Evolutionary conservation across 2,888 invertebrate genomes (phyloP).

Genomic region (Ennomos quercinarius): DNA sequence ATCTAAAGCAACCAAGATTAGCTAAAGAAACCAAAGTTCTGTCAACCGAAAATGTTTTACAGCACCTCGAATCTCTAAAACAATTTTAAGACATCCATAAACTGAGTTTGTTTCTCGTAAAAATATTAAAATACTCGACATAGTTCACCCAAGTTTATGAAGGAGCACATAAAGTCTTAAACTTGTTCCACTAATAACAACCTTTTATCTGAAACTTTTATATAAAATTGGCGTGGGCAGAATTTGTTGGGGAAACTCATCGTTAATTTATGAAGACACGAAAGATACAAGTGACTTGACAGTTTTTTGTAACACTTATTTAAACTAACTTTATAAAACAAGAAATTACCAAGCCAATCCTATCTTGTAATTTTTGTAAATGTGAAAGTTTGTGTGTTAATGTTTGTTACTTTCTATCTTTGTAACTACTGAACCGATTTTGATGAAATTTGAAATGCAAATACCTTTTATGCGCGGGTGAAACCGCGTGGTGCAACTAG

Average conservation of each 20-base stretch:
- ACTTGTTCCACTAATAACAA: slow-evolving; percentile 3
- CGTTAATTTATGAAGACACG: no score
- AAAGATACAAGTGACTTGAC: no score
- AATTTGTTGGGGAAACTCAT: background rate
- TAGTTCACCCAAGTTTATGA: slow-evolving; percentile 18
- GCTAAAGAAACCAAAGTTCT: slow-evolving; percentile 7
- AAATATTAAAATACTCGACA: slow-evolving; percentile 19
- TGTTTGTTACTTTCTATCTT: no score
- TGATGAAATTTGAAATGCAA: no score
- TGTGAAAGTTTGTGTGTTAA: no score
- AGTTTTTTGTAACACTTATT: no score
- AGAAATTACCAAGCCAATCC: no score
- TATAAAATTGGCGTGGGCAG: slow-evolving; percentile 4
- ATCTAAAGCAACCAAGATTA: background rate
- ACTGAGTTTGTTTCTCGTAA: slow-evolving; percentile 14
- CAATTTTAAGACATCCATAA: slow-evolving; percentile 21
- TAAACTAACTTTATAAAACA: no score
- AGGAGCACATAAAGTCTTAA: slow-evolving; percentile 8
- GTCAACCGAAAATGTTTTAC: slow-evolving; percentile 11
- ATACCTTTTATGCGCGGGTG: no score
- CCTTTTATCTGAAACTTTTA: slow-evolving; percentile 2
- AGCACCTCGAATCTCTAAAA: slow-evolving; percentile 14
- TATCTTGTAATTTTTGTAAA: no score
- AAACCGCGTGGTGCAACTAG: no score
- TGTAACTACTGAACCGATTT: no score